A percentile compares a stretch with the other conserved stretches of the same genome.
Conservation (phyloP, 37 sponge, comb jelly and placozoan genomes). For the Aplysina aerophoba region DNA sequence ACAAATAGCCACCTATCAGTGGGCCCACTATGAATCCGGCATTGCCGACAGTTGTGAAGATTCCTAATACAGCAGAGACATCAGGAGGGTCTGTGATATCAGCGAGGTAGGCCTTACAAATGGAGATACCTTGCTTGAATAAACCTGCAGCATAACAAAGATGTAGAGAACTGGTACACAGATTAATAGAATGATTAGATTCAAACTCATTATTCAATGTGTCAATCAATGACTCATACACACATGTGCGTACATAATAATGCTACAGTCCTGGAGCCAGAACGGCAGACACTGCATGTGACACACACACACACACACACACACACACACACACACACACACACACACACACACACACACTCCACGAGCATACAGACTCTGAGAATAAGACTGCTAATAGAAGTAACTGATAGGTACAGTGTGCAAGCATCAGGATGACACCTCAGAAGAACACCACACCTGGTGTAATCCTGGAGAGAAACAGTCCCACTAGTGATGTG, state of each 20-base stretch:
- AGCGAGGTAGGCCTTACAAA: constrained; percentile 57
- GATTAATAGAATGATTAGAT: background rate
- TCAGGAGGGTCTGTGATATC: constrained; percentile 54
- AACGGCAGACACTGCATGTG: too few relatives aligned
- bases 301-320: constrained; percentile 13
- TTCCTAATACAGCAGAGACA: constrained; percentile 45
- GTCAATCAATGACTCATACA: background rate
- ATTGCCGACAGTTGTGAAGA: constrained; percentile 60
- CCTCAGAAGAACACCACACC: constrained; percentile 33
- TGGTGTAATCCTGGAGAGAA: constrained; percentile 60
- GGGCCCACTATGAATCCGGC: constrained; percentile 82
- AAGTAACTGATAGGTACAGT: background rate
- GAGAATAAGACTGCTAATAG: too few relatives aligned
- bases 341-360: constrained; percentile 38
- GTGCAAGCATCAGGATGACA: background rate
- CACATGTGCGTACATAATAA: background rate
- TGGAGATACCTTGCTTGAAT: constrained; percentile 71
- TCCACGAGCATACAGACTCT: too few relatives aligned
- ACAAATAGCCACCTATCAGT: constrained; percentile 61
- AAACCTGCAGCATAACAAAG: constrained; percentile 57
- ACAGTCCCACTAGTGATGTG: constrained; percentile 21
- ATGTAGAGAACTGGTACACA: too few relatives aligned
- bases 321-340: constrained; percentile 15
- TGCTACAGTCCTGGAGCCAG: too few relatives aligned
- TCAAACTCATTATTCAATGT: background rate